Base-by-base conservation (phyloP, 2,888 invertebrate genomes). In the Myathropa florea region DNA sequence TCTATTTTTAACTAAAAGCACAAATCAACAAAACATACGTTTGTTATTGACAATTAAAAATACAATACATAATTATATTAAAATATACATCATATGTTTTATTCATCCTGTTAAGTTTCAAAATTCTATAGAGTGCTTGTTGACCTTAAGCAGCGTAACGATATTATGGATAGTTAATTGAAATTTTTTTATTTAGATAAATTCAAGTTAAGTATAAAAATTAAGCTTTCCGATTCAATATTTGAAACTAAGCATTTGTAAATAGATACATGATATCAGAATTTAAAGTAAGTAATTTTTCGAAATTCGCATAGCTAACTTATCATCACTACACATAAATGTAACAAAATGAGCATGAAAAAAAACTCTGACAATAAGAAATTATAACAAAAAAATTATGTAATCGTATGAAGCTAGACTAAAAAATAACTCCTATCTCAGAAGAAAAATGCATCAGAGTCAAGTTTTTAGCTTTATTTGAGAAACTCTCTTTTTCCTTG, bases 331-430 rank as follows among this genome's bases (percentile, higher is more conserved):
- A 64, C 55, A 23, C 28, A 63, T 59, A 21, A 72, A 26, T 63
- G 36, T 26, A 26, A 26, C 14, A 46, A 64, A 23, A 4, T 14
- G 24, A 46, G 23, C 23, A 23, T 14, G 4, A 61, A 59, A 59
- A 67, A 70, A 59, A 72, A 72, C 65, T 72, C 55, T 73, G 80
- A 80, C 80, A 80, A 80, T 80, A 80, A 79, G 71, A 72, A 67
- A 67, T 36, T 77, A 46, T 18, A 57, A 57, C 10, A 53, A 21
- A 61, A 36, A 55, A 63, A 59, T 7, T 53, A 36, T 59, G 21
- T 46, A 59, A 75, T 46, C 7, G 46, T 33, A 24, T 46, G 30
- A 46, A 61, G 33, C 30, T 46, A 63, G 55, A 63, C 12, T 30
- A 21, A 63, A 26, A 30, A 36, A 61, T 46, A 64, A 64, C 55